These are phyloP conservation scores for Channa maculata DNA, from an alignment of 2,113 vertebrate genomes.

Conservation along the genomic window DNA sequence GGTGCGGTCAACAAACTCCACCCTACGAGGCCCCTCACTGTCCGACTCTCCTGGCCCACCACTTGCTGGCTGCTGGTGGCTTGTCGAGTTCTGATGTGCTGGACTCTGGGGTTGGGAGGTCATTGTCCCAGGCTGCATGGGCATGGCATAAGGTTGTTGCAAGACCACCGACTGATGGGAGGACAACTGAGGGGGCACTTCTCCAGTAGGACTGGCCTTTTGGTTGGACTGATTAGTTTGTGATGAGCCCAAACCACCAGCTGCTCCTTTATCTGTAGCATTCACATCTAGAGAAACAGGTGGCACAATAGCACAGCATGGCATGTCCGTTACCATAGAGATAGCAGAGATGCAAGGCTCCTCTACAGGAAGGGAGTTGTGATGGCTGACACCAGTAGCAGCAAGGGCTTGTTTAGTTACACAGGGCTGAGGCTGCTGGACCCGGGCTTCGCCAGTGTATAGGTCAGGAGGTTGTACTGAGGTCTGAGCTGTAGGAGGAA, in stretches of 20 bases:
- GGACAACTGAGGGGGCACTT: slow-evolving; percentile 68
- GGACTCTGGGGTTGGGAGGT: slow-evolving; percentile 80
- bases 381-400: slow-evolving; percentile 18
- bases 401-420: slow-evolving; percentile 19
- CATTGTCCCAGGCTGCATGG: slow-evolving; percentile 63
- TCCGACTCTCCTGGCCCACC: slow-evolving; percentile 87
- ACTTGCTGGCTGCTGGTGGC: slow-evolving; percentile 61
- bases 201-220: slow-evolving; percentile 55
- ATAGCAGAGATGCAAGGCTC: slow-evolving; percentile 75
- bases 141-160: slow-evolving; percentile 80
- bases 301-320: slow-evolving; percentile 79
- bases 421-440: slow-evolving; percentile 66
- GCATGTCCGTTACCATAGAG: slow-evolving; percentile 79
- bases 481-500: slow-evolving; percentile 48
- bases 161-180: slow-evolving; percentile 79
- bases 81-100: slow-evolving; percentile 65
- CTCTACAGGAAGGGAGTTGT: slow-evolving; percentile 50
- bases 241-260: slow-evolving; percentile 50
- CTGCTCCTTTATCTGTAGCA: slow-evolving; percentile 22
- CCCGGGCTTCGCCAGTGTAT: slow-evolving; percentile 40
- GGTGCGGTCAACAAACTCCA: slow-evolving; percentile 92
- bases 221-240: slow-evolving; percentile 49
- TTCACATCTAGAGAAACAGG: slow-evolving; percentile 76
- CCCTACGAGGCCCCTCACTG: slow-evolving; percentile 88
- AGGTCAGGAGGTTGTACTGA: slow-evolving; percentile 46